These are phyloP conservation scores for Pyrocoelia pectoralis DNA, from an alignment of 2,888 invertebrate species.

Conservation along the genomic window DNA sequence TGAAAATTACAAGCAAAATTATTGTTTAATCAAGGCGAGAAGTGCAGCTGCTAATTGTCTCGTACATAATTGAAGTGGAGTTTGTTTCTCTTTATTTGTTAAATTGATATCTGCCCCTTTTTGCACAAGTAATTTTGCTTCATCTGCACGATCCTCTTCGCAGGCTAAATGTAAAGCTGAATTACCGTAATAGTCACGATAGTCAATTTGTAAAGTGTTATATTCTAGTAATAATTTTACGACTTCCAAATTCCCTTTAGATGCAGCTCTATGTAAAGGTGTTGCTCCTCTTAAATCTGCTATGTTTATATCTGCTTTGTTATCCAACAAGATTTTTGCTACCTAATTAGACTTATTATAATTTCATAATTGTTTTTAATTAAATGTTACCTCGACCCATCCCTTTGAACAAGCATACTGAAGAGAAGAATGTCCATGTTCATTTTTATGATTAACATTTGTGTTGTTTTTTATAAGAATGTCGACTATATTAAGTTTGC, in stretches of 20 bases:
- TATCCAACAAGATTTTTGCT: conserved; percentile 69
- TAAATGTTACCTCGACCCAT: conserved; percentile 65
- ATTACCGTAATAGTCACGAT: conserved; percentile 75
- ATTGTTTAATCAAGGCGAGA: conserved; percentile 7
- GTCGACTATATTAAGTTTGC: conserved; percentile 72
- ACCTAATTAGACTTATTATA: conserved; percentile 63
- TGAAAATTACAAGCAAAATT: background rate
- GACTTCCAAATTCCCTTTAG: conserved; percentile 74
- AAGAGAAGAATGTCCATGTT: conserved; percentile 79
- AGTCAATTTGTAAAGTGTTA: conserved; percentile 65
- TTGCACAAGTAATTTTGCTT: conserved; percentile 70
- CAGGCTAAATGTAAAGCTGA: conserved; percentile 84
- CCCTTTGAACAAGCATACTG: conserved; percentile 90
- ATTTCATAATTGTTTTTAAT: background rate
- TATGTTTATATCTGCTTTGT: conserved; percentile 75
- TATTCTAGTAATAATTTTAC: conserved; percentile 71
- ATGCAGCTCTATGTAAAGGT: conserved; percentile 82
- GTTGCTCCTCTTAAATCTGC: conserved; percentile 74
- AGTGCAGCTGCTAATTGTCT: conserved; percentile 18
- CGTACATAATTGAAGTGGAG: conserved; percentile 70
- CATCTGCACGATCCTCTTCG: conserved; percentile 78
- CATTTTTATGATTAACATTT: conserved; percentile 75
- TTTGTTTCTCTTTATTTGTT: conserved; percentile 71
- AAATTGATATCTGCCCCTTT: conserved; percentile 69
- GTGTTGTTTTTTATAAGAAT: conserved; percentile 73